Base-by-base conservation (phyloP, 2,888 invertebrate genomes). In the Volucella inanis region DNA sequence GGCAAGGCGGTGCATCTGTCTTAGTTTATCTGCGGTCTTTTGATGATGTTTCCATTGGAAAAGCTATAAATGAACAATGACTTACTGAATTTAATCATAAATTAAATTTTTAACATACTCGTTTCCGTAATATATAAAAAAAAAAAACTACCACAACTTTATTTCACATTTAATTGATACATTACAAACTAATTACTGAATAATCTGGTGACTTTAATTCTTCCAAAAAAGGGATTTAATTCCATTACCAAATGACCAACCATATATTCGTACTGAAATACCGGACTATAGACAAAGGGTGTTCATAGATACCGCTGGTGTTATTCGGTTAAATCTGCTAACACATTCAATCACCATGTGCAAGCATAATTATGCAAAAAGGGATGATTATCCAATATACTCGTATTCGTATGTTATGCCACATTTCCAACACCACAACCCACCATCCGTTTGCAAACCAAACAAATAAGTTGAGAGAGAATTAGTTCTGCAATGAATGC, bases 331-430 rank as follows among this genome's bases (percentile, higher is more conserved):
- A 82, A 77, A 74, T 78, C 67, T 68, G 72, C 57, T 68, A 64
- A 15, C 70, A 77, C 55, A 74, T 83, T 78, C 72, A 78, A 67
- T 78, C 74, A 62, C 68, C 59, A 14, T 38, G 6, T 31, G 12
- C 62, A 62, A 45, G 62, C 67, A 67, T 72, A 62, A 75, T 79
- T 79, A 84, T 79, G 79, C 84, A 76, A 84, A 79, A 70, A 80
- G 75, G 83, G 80, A 75, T 67, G 75, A 71, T 80, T 79, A 72
- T 74, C 55, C 62, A 72, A 72, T 11, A 64, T 64, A 45, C n/a
- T 31, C 31, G 31, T 31, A 31, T 38, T 31, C 31, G 31, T 31
- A 31, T 2, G 31, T 31, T 31, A 31, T 31, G 15, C 55, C 64
- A 64, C 55, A 55, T 64, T 76, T 49, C 57, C 50, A 52, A 41